Base-by-base conservation (phyloP, 2,113 vertebrate genomes). In the Caloenas nicobarica region DNA sequence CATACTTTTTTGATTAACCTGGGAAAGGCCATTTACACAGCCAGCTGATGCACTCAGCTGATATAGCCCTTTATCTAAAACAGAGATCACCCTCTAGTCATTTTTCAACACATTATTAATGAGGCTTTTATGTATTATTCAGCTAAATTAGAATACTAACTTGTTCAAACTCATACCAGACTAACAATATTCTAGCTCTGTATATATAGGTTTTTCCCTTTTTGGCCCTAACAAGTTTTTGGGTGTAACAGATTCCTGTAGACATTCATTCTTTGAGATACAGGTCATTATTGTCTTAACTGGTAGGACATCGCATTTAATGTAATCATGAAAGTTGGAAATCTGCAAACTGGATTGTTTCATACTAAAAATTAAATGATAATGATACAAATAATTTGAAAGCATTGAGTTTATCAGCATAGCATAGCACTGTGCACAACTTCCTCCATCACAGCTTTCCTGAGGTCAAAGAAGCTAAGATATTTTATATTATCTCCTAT, bases 171-270 rank as follows among this genome's bases (percentile, higher is more conserved):
- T 70, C 33, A 76, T 24, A 16, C 3, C 1, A 13, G 11, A 46
- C 31, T 88, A 78, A 29, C 5, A 64, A 25, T 70, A 70, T 70
- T 53, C 34, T 53, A 81, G 10, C 7, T 66, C 9, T 74, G 2
- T 34, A 14, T 44, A 36, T 62, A 26, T 16, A 2, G 2, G 1
- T 1, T 76, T 80, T 74, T 8, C 6, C 2, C 1, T 33, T 73
- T 94, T 40, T 24, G 8, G 4, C 29, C 14, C 26, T 31, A 57
- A 60, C 5, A 70, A 53, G 31, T 24, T 54, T 88, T 74, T 48
- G 10, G 6, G 4, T 57, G 26, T 71, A 68, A 76, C 17, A 74
- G 11, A 42, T 66, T 70, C 23, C 13, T 44, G 16, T 44, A 53
- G 9, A 21, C 13, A 48, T 80, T 65, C 33, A 34, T 53, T 2